Evolutionary conservation across 2,888 invertebrate species (phyloP).

Genomic region (Nasonovia ribisnigri): DNA sequence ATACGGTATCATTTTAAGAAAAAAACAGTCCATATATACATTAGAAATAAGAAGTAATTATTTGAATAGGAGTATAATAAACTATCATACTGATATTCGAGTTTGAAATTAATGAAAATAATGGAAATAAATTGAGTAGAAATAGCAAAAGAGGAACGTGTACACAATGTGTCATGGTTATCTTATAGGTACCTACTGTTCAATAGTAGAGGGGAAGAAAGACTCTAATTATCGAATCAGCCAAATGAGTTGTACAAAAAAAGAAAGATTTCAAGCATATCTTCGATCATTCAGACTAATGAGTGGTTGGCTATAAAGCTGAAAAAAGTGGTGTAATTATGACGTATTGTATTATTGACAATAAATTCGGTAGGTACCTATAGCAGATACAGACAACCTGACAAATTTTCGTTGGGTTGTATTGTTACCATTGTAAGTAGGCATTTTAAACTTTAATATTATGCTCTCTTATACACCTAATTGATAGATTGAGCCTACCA

Average conservation of each 20-base stretch:
- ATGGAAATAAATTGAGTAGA: no score
- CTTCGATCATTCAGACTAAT: neutral
- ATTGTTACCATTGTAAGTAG: neutral
- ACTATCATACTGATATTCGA: no score
- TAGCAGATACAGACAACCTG: neutral
- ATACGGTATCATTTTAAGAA: neutral
- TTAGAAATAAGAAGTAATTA: neutral
- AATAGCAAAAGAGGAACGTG: no score
- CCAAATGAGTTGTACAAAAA: neutral
- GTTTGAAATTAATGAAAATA: no score
- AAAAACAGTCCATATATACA: neutral
- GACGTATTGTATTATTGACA: neutral
- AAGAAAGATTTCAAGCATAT: neutral
- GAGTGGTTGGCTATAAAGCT: neutral
- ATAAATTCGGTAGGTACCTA: neutral
- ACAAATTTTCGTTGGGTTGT: neutral
- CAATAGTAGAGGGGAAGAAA: neutral
- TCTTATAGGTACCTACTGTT: neutral
- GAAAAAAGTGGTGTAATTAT: neutral
- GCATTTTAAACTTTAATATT: neutral
- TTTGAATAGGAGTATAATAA: neutral
- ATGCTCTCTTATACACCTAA: neutral
- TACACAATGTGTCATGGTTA: neutral
- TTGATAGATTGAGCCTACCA: neutral
- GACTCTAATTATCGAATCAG: neutral